A percentile compares a stretch with the other conserved stretches of the same genome.
phyloP scores from a whole-genome alignment of 64 coral and sea anemone species.

The Astreopora myriophthalma region DNA sequence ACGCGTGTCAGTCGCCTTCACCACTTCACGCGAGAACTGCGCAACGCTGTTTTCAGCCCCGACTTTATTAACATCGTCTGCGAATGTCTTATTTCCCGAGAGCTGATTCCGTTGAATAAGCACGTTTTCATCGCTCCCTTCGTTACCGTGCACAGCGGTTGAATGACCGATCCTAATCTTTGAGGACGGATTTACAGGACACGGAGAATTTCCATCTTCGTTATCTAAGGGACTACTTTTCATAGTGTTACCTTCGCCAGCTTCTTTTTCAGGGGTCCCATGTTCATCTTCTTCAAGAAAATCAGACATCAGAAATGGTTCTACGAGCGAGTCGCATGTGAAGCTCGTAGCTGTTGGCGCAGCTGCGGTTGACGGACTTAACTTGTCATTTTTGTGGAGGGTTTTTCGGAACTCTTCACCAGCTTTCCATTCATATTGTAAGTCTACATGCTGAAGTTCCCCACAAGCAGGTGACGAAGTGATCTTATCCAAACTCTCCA shows the following conservation, averaged over 20 bases:
- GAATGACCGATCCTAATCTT: not conserved
- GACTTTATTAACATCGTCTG: not conserved
- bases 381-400: not conserved
- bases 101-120: not conserved
- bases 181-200: not conserved
- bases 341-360: not conserved
- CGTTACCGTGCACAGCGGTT: not conserved
- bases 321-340: not conserved
- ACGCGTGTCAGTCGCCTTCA: not conserved
- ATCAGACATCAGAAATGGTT: slow-evolving; percentile 36
- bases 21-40: not conserved
- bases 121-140: not conserved
- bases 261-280: not conserved
- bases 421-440: not conserved
- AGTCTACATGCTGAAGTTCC: not conserved
- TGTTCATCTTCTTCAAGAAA: slow-evolving; percentile 36
- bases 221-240: not conserved
- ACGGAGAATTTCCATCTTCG: not conserved
- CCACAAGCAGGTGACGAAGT: not conserved
- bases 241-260: not conserved
- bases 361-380: not conserved
- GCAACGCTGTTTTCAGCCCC: not conserved
- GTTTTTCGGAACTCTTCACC: not conserved
- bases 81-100: not conserved
- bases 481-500: slow-evolving; percentile 72